These are phyloP conservation scores for Drosophila planitibia DNA, from an alignment of 2,888 invertebrate genomes.

Conservation along the genomic window DNA sequence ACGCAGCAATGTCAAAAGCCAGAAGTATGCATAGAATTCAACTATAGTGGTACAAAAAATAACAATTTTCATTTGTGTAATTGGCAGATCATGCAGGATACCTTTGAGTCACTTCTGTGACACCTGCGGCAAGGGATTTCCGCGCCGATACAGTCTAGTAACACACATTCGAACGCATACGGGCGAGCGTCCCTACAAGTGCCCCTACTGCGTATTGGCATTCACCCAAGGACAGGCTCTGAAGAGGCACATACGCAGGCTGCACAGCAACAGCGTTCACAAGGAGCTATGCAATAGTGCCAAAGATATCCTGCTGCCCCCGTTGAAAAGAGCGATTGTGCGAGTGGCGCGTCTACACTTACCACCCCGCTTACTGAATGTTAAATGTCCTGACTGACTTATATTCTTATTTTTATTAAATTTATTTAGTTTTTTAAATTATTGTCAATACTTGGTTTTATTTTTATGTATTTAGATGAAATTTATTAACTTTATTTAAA, in stretches of 20 bases:
- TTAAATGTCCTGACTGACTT: conserved; percentile 36
- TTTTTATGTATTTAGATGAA: background rate
- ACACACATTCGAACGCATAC: conserved; percentile 37
- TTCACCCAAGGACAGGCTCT: conserved; percentile 45
- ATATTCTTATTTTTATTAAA: background rate
- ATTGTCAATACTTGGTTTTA: background rate
- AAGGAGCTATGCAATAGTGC: conserved; percentile 9
- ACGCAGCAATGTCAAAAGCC: background rate
- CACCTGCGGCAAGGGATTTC: conserved; percentile 34
- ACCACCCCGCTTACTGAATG: conserved; percentile 9
- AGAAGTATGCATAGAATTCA: conserved; percentile 10
- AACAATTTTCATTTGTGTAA: background rate
- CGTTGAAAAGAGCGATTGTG: conserved; percentile 40
- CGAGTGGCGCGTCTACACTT: conserved; percentile 45
- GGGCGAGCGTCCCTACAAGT: conserved; percentile 42
- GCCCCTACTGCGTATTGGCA: conserved; percentile 24
- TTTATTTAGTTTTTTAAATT: conserved; percentile 1
- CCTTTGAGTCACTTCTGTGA: conserved; percentile 10
- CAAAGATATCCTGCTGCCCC: conserved; percentile 18
- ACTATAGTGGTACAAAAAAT: background rate
- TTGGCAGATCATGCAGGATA: background rate
- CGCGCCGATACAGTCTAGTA: conserved; percentile 20
- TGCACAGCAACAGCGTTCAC: conserved; percentile 14
- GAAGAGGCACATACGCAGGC: conserved; percentile 35
- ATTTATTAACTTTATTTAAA: background rate